Percentiles rank a stretch among this genome's conserved stretches.
phyloP scores from a whole-genome alignment of 2,797 vertebrate genomes.

The Gymnopithys bicolor region DNA sequence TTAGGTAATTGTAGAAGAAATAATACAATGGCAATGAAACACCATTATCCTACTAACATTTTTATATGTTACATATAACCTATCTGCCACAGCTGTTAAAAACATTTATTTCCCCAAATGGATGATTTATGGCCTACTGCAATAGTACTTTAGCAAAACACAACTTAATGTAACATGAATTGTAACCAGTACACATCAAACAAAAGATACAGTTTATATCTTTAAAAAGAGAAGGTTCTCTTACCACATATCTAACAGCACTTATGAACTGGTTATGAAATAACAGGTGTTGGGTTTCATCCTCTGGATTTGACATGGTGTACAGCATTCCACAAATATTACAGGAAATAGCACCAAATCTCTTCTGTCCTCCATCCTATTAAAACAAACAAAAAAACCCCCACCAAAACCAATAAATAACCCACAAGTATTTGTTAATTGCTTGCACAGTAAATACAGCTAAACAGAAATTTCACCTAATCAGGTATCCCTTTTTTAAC shows the following conservation, averaged over 20 bases:
- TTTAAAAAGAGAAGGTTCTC: conserved; percentile 59
- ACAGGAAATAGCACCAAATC: conserved; percentile 94
- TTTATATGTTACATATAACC: not conserved
- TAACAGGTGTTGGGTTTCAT: conserved; percentile 95
- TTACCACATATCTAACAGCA: conserved; percentile 98
- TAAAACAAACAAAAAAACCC: not conserved
- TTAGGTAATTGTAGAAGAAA: not conserved
- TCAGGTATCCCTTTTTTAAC: not conserved
- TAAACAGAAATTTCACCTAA: not conserved
- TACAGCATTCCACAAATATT: conserved; percentile 98
- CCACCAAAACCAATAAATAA: not conserved
- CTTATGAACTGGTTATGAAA: conserved; percentile 99
- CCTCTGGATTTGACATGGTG: conserved; percentile 93
- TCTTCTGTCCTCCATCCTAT: conserved; percentile 93
- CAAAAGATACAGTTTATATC: not conserved
- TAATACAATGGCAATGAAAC: not conserved
- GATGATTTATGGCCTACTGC: not conserved
- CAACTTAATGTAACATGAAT: not conserved
- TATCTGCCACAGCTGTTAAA: not conserved
- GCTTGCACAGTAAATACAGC: not conserved
- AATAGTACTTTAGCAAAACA: not conserved
- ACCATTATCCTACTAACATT: not conserved
- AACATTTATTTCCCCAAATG: not conserved
- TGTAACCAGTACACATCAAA: not conserved
- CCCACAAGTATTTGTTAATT: not conserved